These are phyloP conservation scores for Diarsia dahlii DNA, from an alignment of 2,888 invertebrate genomes.

Conservation along the genomic window DNA sequence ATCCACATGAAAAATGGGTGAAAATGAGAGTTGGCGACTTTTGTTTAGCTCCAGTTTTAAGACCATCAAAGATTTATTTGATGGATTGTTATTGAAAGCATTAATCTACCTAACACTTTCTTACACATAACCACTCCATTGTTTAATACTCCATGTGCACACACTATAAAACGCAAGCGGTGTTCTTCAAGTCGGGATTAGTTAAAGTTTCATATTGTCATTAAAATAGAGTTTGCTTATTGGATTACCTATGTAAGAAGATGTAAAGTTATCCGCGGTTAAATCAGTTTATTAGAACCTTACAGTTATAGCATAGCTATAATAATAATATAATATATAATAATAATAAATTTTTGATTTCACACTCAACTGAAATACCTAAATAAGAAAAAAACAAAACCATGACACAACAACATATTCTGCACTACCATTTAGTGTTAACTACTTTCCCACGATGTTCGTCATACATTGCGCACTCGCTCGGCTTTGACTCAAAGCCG, in stretches of 20 bases:
- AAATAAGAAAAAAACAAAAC: not conserved
- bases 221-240: conserved; percentile 48
- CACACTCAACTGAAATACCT: not conserved
- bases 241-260: conserved; percentile 24
- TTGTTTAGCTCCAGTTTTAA: not conserved
- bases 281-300: not conserved
- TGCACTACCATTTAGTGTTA: conserved; percentile 36
- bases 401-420: not conserved
- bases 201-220: conserved; percentile 52
- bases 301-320: not conserved
- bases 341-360: too few species aligned
- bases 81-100: not conserved
- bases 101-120: not conserved
- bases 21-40: not conserved
- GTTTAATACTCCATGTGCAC: conserved; percentile 6
- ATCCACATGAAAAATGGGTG: not conserved
- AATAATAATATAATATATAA: too few species aligned
- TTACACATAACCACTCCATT: conserved; percentile 3
- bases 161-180: conserved; percentile 74
- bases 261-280: not conserved
- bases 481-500: conserved; percentile 60
- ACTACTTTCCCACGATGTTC: conserved; percentile 28
- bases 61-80: not conserved
- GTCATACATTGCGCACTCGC: conserved; percentile 45
- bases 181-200: conserved; percentile 56